phyloP scores from a whole-genome alignment of 1,140 invertebrate genomes.

The Bombus haemorrhoidalis region DNA sequence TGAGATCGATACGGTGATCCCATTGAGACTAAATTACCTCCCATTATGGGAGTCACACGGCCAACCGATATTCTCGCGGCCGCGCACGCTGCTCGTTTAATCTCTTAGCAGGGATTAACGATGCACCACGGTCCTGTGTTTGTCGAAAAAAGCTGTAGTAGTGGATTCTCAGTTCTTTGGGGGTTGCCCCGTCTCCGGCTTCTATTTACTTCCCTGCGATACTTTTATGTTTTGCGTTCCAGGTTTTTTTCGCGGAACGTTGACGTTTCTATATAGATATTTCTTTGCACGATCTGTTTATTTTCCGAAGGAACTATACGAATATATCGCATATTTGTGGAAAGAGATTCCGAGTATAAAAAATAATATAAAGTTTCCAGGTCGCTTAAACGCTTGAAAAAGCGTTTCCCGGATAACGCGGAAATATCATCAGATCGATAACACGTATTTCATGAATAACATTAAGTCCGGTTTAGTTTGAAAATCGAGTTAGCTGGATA shows the following conservation, averaged over 20 bases:
- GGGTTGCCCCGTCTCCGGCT: not conserved
- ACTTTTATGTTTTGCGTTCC: too few species aligned
- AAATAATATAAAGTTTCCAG: too few species aligned
- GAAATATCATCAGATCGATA: not conserved
- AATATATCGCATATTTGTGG: too few species aligned
- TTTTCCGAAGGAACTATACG: too few species aligned
- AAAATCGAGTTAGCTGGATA: not conserved
- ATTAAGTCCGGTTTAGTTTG: not conserved
- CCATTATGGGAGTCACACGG: slow-evolving; percentile 34
- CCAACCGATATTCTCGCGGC: not conserved
- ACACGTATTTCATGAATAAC: not conserved
- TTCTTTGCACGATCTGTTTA: too few species aligned
- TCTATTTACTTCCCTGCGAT: too few species aligned
- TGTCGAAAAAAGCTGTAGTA: not conserved
- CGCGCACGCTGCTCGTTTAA: not conserved
- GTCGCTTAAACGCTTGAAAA: too few species aligned
- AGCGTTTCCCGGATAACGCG: too few species aligned
- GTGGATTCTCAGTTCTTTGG: not conserved
- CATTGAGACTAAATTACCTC: slow-evolving; percentile 40
- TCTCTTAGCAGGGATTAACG: slow-evolving; percentile 20
- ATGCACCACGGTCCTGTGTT: not conserved
- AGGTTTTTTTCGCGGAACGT: too few species aligned
- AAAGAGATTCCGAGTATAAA: too few species aligned
- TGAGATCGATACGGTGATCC: slow-evolving; percentile 45
- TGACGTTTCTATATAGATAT: too few species aligned